These are phyloP conservation scores for Tyrannus savana DNA, from an alignment of 2,113 vertebrate genomes.

Conservation along the genomic window DNA sequence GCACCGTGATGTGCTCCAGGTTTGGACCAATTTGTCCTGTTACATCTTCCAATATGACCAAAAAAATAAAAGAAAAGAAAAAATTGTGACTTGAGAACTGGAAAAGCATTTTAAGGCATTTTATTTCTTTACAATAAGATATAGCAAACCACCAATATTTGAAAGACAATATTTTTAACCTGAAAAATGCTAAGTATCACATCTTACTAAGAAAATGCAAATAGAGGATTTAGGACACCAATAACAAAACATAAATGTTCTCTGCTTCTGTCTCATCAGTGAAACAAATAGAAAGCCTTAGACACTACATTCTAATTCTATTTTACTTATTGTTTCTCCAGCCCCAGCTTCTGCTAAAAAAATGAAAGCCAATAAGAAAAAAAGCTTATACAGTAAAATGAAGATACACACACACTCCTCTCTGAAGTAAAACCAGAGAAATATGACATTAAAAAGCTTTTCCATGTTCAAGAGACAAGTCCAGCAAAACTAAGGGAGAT, in stretches of 20 bases:
- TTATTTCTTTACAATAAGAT: neutral
- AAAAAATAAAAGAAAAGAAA: neutral
- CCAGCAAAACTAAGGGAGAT: constrained; percentile 1
- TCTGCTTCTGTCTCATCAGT: neutral
- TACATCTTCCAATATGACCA: neutral
- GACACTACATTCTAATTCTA: neutral
- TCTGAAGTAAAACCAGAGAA: neutral
- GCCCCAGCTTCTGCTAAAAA: neutral
- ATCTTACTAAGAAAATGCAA: neutral
- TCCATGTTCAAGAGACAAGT: neutral
- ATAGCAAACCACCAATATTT: neutral
- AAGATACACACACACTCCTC: accelerated
- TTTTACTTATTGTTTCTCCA: neutral
- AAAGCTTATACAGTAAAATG: neutral
- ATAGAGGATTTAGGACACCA: neutral
- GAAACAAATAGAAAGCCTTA: neutral
- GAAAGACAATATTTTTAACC: neutral
- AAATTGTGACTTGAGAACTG: neutral
- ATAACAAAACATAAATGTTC: neutral
- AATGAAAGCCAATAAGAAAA: neutral
- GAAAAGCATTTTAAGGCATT: neutral
- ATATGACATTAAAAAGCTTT: neutral
- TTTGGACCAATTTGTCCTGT: neutral
- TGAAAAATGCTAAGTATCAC: neutral
- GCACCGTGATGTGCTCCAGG: neutral